Conservation (phyloP, 2,797 vertebrate genomes). For the Artibeus jamaicensis region DNA sequence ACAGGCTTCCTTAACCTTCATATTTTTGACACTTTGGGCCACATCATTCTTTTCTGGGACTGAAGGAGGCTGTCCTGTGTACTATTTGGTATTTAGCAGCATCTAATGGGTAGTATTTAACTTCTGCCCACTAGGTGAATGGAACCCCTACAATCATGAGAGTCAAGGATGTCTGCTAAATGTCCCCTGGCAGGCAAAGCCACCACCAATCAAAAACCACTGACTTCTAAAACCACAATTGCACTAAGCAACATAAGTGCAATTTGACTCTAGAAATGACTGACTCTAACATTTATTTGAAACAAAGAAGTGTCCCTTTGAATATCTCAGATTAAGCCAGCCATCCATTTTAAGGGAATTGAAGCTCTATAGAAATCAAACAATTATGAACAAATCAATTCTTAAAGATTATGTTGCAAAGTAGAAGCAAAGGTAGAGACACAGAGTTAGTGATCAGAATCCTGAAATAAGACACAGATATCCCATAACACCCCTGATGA, state of each 20-base stretch:
- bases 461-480: not conserved
- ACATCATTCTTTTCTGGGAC: not conserved
- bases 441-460: not conserved
- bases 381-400: not conserved
- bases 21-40: not conserved
- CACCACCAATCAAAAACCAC: not conserved
- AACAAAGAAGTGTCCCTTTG: not conserved
- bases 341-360: not conserved
- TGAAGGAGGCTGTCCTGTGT: not conserved
- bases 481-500: not conserved
- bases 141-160: not conserved
- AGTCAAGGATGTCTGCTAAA: not conserved
- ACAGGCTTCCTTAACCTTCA: not conserved
- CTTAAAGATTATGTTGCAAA: not conserved
- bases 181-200: not conserved
- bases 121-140: not conserved
- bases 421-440: constrained; percentile 5
- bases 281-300: not conserved
- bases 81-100: not conserved
- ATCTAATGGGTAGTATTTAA: not conserved
- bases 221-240: not conserved
- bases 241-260: not conserved
- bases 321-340: not conserved
- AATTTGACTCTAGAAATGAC: not conserved
- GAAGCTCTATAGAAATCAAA: not conserved